These are phyloP conservation scores for Pachydiplax longipennis DNA, from an alignment of 2,888 invertebrate species.

Conservation along the genomic window DNA sequence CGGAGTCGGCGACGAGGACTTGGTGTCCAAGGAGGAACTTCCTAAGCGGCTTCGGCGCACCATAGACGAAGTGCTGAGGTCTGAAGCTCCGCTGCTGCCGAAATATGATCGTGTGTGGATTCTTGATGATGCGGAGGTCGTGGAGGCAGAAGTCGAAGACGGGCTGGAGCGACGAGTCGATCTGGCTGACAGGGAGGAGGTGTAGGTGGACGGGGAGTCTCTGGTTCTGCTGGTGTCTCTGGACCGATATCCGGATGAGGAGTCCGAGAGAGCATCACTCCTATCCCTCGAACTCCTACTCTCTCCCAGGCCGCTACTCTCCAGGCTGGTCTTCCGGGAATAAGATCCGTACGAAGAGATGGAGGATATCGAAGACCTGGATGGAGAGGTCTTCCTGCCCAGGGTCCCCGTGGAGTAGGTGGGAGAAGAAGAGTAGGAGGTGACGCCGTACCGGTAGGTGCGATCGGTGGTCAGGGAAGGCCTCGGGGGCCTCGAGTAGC, in stretches of 20 bases:
- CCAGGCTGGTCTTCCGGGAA: conserved; percentile 15
- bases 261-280: conserved; percentile 18
- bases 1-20: conserved; percentile 23
- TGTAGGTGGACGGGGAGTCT: conserved; percentile 21
- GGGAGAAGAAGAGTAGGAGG: background rate
- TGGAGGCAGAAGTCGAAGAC: background rate
- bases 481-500: conserved; percentile 9
- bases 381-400: conserved; percentile 10
- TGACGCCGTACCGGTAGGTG: background rate
- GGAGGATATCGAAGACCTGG: conserved; percentile 4
- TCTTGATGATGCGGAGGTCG: background rate
- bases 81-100: background rate
- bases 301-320: background rate
- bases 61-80: background rate
- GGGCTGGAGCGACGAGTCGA: conserved; percentile 7
- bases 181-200: background rate
- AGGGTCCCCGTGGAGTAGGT: background rate
- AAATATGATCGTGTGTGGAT: conserved; percentile 24
- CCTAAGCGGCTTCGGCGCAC: background rate
- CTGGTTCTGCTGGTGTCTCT: conserved; percentile 32
- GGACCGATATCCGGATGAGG: background rate
- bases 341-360: background rate
- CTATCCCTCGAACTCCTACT: conserved; percentile 12
- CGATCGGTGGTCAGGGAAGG: background rate
- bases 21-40: conserved; percentile 2